Base-by-base conservation (phyloP, 2,797 vertebrate genomes). In the Sitta carolinensis region DNA sequence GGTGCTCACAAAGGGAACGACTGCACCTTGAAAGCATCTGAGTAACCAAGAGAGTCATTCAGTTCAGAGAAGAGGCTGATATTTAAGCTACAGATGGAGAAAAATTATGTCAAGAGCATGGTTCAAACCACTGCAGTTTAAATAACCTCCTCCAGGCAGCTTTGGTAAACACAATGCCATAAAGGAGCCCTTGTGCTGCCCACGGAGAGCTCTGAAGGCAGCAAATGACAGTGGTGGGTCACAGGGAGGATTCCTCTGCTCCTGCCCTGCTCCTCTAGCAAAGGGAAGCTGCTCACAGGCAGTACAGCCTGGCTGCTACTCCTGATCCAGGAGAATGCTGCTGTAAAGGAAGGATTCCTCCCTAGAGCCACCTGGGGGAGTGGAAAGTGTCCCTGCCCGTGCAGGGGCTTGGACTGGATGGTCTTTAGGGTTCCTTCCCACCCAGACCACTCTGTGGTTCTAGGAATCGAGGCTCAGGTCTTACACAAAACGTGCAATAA, bases 71-170 rank as follows among this genome's bases (percentile, higher is more conserved):
- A 94, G 77, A 75, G 78, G 52, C 20, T 75, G 86, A n/a, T 72
- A 62, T 93, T 90, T 75, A 86, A 69, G 86, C 72, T 89, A 70
- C 70, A 72, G 92, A 84, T 48, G 88, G 70, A 90, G 55, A 43
- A 81, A 88, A 95, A 78, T 64, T 73, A 93, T 82, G 77, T 94
- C 80, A 95, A 93, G 89, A 93, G 70, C 70, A 26, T 1, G 29
- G 90, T 92, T 95, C 78, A 89, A 92, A 84, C 29, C 40, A 51
- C 61, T 57, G 79, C 38, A 73, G 77, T 87, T 94, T 89, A 62
- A 96, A 93, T 47, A 87, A 92, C n/a, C 27, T 57, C 74, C 74
- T 95, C 55, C 67, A 66, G 55, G 67, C 84, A 95, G 80, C 80
- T 89, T 43, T 84, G 74, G 90, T 66, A 93, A 92, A 94, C 45